Percentiles rank a stretch among this genome's conserved stretches.
Conservation (phyloP, 2,888 invertebrate species). For the Nemotelus nigrinus region DNA sequence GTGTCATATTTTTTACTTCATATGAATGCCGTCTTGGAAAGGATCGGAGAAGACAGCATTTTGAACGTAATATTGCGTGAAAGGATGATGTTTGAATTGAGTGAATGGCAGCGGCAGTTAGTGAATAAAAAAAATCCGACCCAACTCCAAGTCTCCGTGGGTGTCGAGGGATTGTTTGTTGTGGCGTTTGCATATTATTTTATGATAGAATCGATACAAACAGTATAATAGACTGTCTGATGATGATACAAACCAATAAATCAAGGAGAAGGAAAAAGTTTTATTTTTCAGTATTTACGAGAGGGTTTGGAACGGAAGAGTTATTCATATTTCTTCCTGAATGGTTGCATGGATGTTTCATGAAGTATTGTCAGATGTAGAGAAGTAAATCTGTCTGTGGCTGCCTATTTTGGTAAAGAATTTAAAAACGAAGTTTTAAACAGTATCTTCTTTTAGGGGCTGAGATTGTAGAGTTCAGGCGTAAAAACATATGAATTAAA, state of each 20-base stretch:
- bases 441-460: too few species aligned
- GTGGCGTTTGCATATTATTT: conserved; percentile 42
- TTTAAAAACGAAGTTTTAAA: too few species aligned
- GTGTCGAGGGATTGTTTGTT: neutral
- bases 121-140: neutral
- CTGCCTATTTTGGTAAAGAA: too few species aligned
- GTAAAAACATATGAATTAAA: too few species aligned
- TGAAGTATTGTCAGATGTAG: too few species aligned
- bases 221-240: conserved; percentile 37
- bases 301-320: conserved; percentile 22
- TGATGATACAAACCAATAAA: conserved; percentile 44
- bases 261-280: conserved; percentile 1
- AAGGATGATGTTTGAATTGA: conserved; percentile 22
- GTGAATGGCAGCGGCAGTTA: neutral
- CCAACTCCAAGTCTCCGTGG: neutral
- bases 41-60: conserved; percentile 17
- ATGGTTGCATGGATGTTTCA: neutral
- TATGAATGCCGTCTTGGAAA: neutral
- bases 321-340: conserved; percentile 2
- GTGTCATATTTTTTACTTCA: neutral
- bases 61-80: conserved; percentile 16
- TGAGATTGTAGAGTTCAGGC: too few species aligned
- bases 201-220: conserved; percentile 31
- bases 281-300: conserved; percentile 1
- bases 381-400: too few species aligned